Evolutionary conservation across 92 coral and sea anemone genomes (phyloP).

Genomic region (Parazoanthus swiftii): DNA sequence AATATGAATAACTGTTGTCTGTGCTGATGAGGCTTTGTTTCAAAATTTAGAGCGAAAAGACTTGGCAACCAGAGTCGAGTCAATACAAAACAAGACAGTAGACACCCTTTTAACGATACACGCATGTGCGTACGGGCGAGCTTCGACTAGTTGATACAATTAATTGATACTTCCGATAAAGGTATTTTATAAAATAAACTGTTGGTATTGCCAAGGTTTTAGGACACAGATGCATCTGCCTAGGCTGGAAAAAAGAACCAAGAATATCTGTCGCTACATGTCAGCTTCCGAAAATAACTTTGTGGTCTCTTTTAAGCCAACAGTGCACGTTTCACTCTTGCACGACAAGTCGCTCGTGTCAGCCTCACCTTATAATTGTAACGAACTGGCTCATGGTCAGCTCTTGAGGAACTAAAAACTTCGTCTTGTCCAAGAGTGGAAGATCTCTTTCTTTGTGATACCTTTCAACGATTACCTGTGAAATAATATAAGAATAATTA

Average conservation of each 20-base stretch:
- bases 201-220: not conserved
- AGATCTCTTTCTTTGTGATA: conserved; percentile 96
- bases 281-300: not conserved
- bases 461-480: conserved; percentile 95
- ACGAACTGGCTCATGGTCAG: conserved; percentile 99
- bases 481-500: conserved; percentile 12
- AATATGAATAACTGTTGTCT: too few relatives aligned
- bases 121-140: too few relatives aligned
- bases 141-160: too few relatives aligned
- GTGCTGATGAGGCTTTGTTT: not conserved
- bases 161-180: not conserved
- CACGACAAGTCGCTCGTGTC: not conserved
- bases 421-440: conserved; percentile 93
- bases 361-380: conserved; percentile 91
- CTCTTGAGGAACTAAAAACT: conserved; percentile 96
- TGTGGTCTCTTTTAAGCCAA: not conserved
- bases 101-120: too few relatives aligned
- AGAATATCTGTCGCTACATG: not conserved
- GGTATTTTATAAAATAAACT: conserved; percentile 1
- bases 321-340: not conserved
- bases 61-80: not conserved
- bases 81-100: not conserved
- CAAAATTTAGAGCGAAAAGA: not conserved
- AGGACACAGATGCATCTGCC: not conserved
- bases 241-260: not conserved